Evolutionary conservation across 2,113 vertebrate species (phyloP).

Genomic region (Gnathonemus echidnorhynchus): DNA sequence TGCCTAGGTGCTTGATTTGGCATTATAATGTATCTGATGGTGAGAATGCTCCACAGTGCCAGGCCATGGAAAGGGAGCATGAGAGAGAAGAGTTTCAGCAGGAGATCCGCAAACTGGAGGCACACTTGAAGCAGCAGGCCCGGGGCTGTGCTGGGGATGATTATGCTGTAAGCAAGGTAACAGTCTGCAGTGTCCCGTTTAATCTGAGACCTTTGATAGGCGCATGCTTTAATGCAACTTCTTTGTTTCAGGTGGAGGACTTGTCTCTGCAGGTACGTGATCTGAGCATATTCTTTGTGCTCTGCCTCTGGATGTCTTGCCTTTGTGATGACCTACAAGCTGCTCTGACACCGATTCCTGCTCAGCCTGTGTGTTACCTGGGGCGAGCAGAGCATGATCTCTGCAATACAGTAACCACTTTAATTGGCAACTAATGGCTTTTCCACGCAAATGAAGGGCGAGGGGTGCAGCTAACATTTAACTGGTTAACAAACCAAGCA

Average conservation of each 20-base stretch:
- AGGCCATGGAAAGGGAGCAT: conserved; percentile 86
- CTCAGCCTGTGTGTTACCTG: neutral
- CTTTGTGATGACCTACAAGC: neutral
- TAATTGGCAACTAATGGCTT: neutral
- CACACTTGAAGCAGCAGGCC: conserved; percentile 60
- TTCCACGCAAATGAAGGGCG: neutral
- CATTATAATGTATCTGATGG: neutral
- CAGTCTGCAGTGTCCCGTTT: conserved; percentile 15
- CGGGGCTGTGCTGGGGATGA: conserved; percentile 50
- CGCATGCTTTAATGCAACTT: neutral
- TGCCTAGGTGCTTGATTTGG: no score
- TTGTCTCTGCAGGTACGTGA: conserved; percentile 77
- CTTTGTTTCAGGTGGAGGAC: conserved; percentile 67
- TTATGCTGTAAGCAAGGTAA: conserved; percentile 57
- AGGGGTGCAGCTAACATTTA: neutral
- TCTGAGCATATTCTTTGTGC: conserved; percentile 27
- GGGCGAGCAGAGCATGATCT: neutral
- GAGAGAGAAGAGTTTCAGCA: conserved; percentile 95
- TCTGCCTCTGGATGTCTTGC: neutral
- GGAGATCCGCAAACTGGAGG: conserved; percentile 83
- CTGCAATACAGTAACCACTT: neutral
- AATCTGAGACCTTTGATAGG: neutral
- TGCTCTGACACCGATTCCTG: neutral
- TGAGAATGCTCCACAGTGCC: conserved; percentile 63
- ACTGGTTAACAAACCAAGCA: neutral